These are phyloP conservation scores for Megalops cyprinoides DNA, from an alignment of 2,797 vertebrate species.

Conservation along the genomic window DNA sequence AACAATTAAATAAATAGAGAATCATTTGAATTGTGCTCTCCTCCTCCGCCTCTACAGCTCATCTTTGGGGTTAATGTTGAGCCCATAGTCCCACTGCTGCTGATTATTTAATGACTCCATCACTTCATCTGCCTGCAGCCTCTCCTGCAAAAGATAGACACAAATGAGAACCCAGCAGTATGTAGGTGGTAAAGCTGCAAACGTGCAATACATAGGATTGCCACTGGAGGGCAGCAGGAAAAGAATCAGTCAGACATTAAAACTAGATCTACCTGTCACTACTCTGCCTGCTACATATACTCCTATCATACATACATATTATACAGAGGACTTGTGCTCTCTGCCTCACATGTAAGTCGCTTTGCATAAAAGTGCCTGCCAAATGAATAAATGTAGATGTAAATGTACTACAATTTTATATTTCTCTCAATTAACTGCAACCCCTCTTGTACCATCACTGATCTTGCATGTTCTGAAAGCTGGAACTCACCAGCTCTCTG, in stretches of 20 bases:
- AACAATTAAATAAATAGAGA: constrained; percentile 95
- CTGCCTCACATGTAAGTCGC: too few relatives aligned
- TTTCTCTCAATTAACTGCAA: too few relatives aligned
- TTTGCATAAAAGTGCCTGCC: too few relatives aligned
- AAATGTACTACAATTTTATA: too few relatives aligned
- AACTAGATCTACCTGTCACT: too few relatives aligned
- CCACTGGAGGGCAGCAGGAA: constrained; percentile 1
- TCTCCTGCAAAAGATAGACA: constrained; percentile 75
- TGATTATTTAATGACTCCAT: constrained; percentile 82
- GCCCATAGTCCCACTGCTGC: constrained; percentile 65
- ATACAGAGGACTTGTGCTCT: too few relatives aligned
- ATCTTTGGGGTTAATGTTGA: constrained; percentile 91
- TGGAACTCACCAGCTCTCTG: constrained; percentile 89
- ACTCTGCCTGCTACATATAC: too few relatives aligned
- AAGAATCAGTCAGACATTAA: too few relatives aligned
- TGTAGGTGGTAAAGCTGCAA: background rate
- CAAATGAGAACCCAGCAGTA: background rate
- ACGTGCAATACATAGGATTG: background rate
- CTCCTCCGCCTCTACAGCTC: constrained; percentile 79
- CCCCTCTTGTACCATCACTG: too few relatives aligned
- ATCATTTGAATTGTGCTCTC: constrained; percentile 42
- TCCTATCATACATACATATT: too few relatives aligned
- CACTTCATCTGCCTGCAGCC: constrained; percentile 93
- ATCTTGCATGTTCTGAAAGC: too few relatives aligned
- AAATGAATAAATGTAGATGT: too few relatives aligned